Base-by-base conservation (phyloP, 2,888 invertebrate genomes). In the Mesoligia furuncula region DNA sequence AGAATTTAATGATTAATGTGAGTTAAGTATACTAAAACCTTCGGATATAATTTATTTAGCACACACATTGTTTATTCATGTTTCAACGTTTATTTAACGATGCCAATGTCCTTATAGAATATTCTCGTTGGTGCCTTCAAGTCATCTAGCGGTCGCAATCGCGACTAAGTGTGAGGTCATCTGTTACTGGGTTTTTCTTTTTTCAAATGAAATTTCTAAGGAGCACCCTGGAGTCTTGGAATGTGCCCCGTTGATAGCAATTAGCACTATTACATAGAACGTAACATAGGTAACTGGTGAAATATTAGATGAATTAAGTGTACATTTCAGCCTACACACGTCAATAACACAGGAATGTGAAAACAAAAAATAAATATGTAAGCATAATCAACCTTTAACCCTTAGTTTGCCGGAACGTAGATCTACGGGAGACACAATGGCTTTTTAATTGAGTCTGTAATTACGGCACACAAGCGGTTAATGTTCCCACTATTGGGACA, bases 1-100 rank as follows among this genome's bases (percentile, higher is more conserved):
- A 24, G 24, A 81, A 51, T 77, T 36, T 27, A 20, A 27, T 57
- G 61, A 2, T 62, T 70, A 62, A 54, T 48, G 39, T 62, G 20
- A 36, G 65, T 66, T 31, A 36, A 2, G 57, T 67, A 11, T 65
- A 27, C 3, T 2, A 24, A 45, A 5, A 27, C 62, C 39, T 51
- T 31, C 5, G 2, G 20, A 51, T 64, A 8, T 51, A 24, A 54
- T 57, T 31, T 64, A 69, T 65, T 72, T 15, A 75, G 15, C 11
- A 48, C 20, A 69, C 6, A 57, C 36, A 78, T 61, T 36, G 13
- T 45, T 4, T 54, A 36, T 61, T 57, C 17, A 51, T 36, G 57
- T 79, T 54, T 17, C 20, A 36, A 36, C 3, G 4, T 42, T 48
- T 45, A 39, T 66, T 31, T 61, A 39, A 64, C 17, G 42, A 71